These are phyloP conservation scores for Apis laboriosa DNA, from an alignment of 1,140 invertebrate genomes.

Conservation along the genomic window DNA sequence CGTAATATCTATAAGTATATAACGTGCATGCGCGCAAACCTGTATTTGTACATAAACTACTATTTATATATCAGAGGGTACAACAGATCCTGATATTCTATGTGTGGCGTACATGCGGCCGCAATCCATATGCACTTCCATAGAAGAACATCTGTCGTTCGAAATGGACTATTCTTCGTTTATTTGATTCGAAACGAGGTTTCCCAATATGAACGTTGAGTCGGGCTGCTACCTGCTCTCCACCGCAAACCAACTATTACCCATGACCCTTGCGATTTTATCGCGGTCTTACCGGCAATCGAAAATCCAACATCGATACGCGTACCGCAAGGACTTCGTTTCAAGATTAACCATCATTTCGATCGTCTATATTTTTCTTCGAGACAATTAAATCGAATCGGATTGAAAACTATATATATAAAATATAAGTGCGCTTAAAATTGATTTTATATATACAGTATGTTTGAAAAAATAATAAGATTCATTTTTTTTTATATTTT, in stretches of 20 bases:
- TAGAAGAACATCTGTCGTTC: not conserved
- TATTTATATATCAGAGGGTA: slow-evolving; percentile 36
- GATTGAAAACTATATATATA: too few relatives aligned
- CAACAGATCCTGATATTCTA: slow-evolving; percentile 2
- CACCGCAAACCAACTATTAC: slow-evolving; percentile 30
- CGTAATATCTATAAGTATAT: slow-evolving; percentile 13
- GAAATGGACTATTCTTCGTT: slow-evolving; percentile 29
- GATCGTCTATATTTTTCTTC: not conserved
- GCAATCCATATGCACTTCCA: not conserved
- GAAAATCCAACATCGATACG: slow-evolving; percentile 4
- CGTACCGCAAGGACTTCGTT: not conserved
- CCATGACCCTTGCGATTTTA: slow-evolving; percentile 26
- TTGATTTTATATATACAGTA: not conserved
- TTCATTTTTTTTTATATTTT: too few relatives aligned
- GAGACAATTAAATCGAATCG: not conserved
- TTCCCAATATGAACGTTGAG: not conserved
- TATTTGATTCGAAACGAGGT: slow-evolving; percentile 45
- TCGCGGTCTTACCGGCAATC: slow-evolving; percentile 22
- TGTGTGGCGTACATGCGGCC: not conserved
- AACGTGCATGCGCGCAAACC: not conserved
- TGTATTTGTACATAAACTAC: slow-evolving; percentile 10
- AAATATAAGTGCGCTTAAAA: not conserved
- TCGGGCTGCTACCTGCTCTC: not conserved
- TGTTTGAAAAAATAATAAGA: too few relatives aligned
- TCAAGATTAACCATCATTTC: not conserved